Base-by-base conservation (phyloP, 2,888 invertebrate genomes). In the Ophioninae sp. region DNA sequence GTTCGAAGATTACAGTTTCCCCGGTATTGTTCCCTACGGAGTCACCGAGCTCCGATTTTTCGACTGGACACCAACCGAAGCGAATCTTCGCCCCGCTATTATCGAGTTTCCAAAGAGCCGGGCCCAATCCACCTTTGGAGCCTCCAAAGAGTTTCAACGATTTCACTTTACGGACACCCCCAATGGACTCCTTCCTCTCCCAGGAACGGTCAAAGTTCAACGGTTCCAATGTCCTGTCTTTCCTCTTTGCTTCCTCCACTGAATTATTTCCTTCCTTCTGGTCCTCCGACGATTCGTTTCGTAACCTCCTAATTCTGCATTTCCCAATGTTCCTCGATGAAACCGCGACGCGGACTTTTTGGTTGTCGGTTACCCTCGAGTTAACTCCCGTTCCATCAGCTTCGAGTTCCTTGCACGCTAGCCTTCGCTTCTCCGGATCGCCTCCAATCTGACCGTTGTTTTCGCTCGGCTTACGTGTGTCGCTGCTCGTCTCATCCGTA, bases 391-490 rank as follows among this genome's bases (percentile, higher is more conserved):
- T 50, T n/a, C 65, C 13, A 39, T 79, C 7, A 65, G 30, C 69
- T 23, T 72, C 37, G 7, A 23, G 59, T 50, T 73, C 65, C 78
- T 75, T 74, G 70, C 56, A 39, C 59, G 69, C 68, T 68, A 73
- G 73, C 79, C 79, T 79, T 64, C 67, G 81, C 21, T 82, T 77
- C 65, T 73, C 81, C 62, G 67, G 79, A 62, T 62, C 75, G 62
- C 50, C 50, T 13, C 76, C 70, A 72, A 50, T 70, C n/a, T 65
- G 70, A 67, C 72, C 65, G 64, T 68, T 67, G 86, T 85, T 88
- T 81, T 89, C 87, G 89, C 88, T 89, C 88, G 88, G 89, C 88
- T 89, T 89, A 88, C 88, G 88, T 88, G 89, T 89, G 88, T 89
- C 90, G 88, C 3, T 41, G 41, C 88, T 89, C 88, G 87, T 87